Conservation (phyloP, 1,140 invertebrate genomes). For the Panagrolaimus sp. region DNA sequence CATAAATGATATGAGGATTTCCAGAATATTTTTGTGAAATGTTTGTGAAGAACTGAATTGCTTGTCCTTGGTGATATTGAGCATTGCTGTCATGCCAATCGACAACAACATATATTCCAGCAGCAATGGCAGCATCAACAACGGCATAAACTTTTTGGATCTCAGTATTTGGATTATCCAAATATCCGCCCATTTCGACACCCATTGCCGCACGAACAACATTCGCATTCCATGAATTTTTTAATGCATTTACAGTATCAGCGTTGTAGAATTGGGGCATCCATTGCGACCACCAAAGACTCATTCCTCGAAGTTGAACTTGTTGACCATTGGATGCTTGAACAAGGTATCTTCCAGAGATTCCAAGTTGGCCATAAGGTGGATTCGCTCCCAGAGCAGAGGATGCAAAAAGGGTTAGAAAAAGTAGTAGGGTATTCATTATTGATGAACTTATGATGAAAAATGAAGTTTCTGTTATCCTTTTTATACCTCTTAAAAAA, state of each 20-base stretch:
- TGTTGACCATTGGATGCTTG: background rate
- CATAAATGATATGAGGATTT: constrained; percentile 25
- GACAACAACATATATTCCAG: constrained; percentile 27
- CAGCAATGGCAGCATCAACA: constrained; percentile 19
- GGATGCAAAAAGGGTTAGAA: no score
- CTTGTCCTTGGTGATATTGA: constrained; percentile 12
- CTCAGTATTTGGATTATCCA: constrained; percentile 18
- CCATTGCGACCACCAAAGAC: constrained; percentile 28
- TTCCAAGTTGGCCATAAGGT: constrained; percentile 21
- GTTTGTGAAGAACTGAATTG: constrained; percentile 22
- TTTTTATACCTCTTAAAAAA: no score
- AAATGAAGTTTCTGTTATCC: no score
- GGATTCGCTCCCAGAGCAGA: background rate
- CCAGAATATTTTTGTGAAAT: constrained; percentile 22
- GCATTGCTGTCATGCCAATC: constrained; percentile 28
- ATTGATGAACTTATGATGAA: no score
- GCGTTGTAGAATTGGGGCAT: background rate
- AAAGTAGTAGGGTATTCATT: no score
- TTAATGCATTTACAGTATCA: constrained; percentile 12
- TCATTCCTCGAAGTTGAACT: constrained; percentile 17
- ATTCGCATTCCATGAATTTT: constrained; percentile 22
- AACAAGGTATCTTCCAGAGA: constrained; percentile 17
- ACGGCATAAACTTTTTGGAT: constrained; percentile 15
- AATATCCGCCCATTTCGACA: constrained; percentile 19
- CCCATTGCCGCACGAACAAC: constrained; percentile 25